These are phyloP conservation scores for Neotoxoptera formosana DNA, from an alignment of 1,140 invertebrate species.

Conservation along the genomic window DNA sequence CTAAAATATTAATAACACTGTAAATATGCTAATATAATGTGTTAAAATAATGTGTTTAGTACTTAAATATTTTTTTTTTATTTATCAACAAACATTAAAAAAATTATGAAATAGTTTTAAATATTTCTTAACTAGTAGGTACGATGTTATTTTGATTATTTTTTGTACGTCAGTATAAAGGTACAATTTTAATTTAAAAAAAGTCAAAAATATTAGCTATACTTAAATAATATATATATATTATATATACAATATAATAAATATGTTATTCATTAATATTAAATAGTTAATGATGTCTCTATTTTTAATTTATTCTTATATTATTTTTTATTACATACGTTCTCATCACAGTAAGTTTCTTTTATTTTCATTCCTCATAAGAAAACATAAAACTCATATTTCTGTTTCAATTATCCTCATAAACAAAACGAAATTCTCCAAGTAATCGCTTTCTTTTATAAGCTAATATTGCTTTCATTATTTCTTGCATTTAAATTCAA, in stretches of 20 bases:
- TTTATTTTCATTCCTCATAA: not conserved
- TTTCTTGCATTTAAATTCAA: not conserved
- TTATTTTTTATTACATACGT: not conserved
- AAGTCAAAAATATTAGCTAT: not conserved
- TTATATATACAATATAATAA: not conserved
- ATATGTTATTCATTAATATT: not conserved
- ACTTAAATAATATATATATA: not conserved
- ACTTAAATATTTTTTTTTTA: too few species aligned
- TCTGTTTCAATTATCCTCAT: not conserved
- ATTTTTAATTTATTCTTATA: not conserved
- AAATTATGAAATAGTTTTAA: too few species aligned
- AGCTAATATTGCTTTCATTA: not conserved
- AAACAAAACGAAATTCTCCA: not conserved
- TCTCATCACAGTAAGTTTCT: not conserved
- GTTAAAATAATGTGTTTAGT: too few species aligned
- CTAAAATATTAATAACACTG: too few species aligned
- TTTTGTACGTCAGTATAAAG: too few species aligned
- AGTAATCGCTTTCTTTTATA: not conserved
- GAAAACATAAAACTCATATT: slow-evolving; percentile 13
- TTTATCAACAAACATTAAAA: too few species aligned
- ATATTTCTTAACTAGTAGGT: too few species aligned
- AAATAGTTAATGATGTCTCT: not conserved
- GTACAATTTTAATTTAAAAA: too few species aligned
- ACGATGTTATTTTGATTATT: too few species aligned
- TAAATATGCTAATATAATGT: too few species aligned